Evolutionary conservation across 2,888 invertebrate genomes (phyloP).

Genomic region (Phoronis australis): DNA sequence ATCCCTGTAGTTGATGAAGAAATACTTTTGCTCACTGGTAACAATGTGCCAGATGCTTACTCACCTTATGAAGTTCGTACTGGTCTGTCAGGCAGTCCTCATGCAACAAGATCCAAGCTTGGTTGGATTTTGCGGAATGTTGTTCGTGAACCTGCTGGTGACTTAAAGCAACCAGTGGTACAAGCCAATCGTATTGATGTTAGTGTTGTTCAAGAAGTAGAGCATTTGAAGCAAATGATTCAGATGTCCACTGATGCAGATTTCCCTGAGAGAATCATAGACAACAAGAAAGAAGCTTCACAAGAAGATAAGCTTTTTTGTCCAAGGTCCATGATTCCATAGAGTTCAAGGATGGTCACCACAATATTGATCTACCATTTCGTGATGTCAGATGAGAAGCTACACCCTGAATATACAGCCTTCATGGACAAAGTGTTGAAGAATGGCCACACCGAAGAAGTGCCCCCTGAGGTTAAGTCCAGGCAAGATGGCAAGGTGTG

Average conservation of each 20-base stretch:
- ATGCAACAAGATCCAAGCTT: slow-evolving; percentile 6
- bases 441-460: no score
- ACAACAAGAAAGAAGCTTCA: slow-evolving; percentile 10
- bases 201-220: slow-evolving; percentile 2
- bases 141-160: no score
- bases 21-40: slow-evolving; percentile 7
- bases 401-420: no score
- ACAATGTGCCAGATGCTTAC: slow-evolving; percentile 11
- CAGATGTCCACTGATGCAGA: slow-evolving; percentile 10
- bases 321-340: no score
- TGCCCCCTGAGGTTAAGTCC: no score
- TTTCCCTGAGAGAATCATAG: slow-evolving; percentile 11
- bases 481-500: no score
- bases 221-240: not conserved
- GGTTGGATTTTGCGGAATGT: slow-evolving; percentile 11
- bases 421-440: no score
- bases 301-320: slow-evolving; percentile 12
- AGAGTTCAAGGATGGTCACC: slow-evolving; percentile 9
- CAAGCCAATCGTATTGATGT: not conserved
- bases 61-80: slow-evolving; percentile 5
- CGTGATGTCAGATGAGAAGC: not conserved
- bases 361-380: slow-evolving; percentile 10
- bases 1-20: slow-evolving; percentile 7
- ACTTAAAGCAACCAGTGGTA: not conserved
- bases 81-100: slow-evolving; percentile 9